Evolutionary conservation across 2,888 invertebrate genomes (phyloP).

Genomic region (Papilio protenor): DNA sequence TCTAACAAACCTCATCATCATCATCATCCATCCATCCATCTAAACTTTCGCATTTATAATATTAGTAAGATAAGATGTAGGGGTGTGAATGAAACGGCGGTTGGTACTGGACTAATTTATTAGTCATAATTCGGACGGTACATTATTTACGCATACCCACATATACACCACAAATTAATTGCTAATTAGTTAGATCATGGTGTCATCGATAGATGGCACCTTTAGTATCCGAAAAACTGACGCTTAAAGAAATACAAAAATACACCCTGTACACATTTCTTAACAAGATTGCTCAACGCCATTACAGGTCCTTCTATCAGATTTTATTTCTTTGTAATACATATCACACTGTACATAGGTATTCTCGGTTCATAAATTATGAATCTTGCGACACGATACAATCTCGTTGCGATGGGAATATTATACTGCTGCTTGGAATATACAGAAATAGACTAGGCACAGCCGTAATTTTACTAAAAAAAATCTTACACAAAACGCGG

Average conservation of each 20-base stretch:
- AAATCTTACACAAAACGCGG: too few relatives aligned
- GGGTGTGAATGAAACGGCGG: too few relatives aligned
- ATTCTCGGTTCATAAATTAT: conserved; percentile 76
- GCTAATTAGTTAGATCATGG: too few relatives aligned
- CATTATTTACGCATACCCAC: too few relatives aligned
- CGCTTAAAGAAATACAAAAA: not conserved
- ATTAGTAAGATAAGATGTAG: too few relatives aligned
- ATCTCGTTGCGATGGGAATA: conserved; percentile 74
- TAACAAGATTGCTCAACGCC: conserved; percentile 34
- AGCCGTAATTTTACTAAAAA: not conserved
- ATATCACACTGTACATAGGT: conserved; percentile 62
- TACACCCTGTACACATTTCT: not conserved
- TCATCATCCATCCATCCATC: too few relatives aligned
- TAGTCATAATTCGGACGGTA: too few relatives aligned
- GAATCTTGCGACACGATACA: conserved; percentile 75
- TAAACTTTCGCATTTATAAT: too few relatives aligned
- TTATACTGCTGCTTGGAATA: conserved; percentile 63
- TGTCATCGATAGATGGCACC: not conserved
- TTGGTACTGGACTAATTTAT: too few relatives aligned
- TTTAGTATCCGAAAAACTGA: not conserved
- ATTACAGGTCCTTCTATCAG: conserved; percentile 23
- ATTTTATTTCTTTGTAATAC: conserved; percentile 38
- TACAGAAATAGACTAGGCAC: not conserved
- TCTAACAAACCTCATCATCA: too few relatives aligned
- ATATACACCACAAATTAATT: too few relatives aligned